A percentile compares a stretch with the other conserved stretches of the same genome.
Evolutionary conservation across 2,113 vertebrate genomes (phyloP).

Genomic region (Semicossyphus pulcher): DNA sequence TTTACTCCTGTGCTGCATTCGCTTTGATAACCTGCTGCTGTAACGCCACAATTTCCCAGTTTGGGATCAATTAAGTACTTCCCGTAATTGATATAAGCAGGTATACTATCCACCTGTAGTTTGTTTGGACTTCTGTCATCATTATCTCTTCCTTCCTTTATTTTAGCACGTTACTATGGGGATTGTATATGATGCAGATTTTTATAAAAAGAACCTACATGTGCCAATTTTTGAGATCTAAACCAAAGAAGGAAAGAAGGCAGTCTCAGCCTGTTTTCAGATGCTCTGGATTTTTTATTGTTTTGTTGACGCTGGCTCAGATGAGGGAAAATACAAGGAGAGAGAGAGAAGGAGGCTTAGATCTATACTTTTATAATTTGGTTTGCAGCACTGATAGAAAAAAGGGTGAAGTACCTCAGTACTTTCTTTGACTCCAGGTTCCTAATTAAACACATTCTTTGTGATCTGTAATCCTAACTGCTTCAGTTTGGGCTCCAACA

Average conservation of each 20-base stretch:
- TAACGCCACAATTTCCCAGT: no score
- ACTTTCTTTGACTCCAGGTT: neutral
- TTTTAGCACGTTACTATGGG: neutral
- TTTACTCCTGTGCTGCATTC: no score
- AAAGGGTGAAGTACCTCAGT: no score
- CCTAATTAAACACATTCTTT: neutral
- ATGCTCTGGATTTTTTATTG: neutral
- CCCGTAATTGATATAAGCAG: no score
- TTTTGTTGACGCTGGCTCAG: neutral
- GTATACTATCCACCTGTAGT: no score
- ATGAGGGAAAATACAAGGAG: constrained; percentile 2
- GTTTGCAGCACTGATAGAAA: neutral
- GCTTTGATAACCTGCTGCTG: no score
- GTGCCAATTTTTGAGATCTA: neutral
- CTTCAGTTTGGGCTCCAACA: neutral
- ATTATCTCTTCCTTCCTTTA: neutral
- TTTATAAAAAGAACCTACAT: no score
- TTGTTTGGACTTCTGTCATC: neutral
- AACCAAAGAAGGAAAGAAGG: neutral
- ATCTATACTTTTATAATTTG: neutral
- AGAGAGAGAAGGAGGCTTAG: neutral
- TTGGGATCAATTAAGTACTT: no score
- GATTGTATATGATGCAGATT: no score
- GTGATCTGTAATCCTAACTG: neutral
- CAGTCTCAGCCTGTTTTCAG: constrained; percentile 1